Evolutionary conservation across 30 jellyfish, hydroid and myxozoan species (phyloP).

Genomic region (Aurelia sp.): DNA sequence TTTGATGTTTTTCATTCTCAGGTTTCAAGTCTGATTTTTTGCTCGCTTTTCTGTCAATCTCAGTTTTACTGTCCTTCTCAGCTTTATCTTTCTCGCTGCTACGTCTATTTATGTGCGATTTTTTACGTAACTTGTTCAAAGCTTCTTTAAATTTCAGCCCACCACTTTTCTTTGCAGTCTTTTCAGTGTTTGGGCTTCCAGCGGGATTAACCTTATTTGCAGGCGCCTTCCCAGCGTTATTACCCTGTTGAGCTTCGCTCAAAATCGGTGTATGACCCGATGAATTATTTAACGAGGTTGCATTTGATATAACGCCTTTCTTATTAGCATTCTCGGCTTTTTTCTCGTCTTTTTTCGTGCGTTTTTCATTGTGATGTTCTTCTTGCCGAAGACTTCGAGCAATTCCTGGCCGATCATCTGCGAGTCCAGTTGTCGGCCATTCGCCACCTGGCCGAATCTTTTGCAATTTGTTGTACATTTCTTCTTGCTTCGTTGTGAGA

Average conservation of each 20-base stretch:
- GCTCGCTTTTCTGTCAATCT: neutral
- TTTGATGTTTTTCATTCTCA: conserved; percentile 71
- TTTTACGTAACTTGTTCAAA: conserved; percentile 9
- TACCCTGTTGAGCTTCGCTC: conserved; percentile 6
- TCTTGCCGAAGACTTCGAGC: conserved; percentile 25
- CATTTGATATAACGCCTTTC: conserved; percentile 25
- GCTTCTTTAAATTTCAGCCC: conserved; percentile 4
- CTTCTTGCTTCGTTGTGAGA: conserved; percentile 77
- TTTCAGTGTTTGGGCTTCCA: neutral
- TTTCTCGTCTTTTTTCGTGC: conserved; percentile 47
- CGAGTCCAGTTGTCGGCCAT: conserved; percentile 56
- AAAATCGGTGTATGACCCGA: conserved; percentile 28
- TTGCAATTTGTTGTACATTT: conserved; percentile 70
- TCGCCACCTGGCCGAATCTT: conserved; percentile 79
- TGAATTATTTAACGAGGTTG: conserved; percentile 33
- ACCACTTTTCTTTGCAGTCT: neutral
- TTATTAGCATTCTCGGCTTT: conserved; percentile 1
- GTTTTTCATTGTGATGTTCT: conserved; percentile 37
- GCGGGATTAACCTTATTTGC: conserved; percentile 6
- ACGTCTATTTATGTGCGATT: neutral
- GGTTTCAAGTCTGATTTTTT: conserved; percentile 36
- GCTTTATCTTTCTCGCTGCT: neutral
- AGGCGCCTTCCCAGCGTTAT: neutral
- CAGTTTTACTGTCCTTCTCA: neutral
- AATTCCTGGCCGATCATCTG: conserved; percentile 30